Percentiles rank a stretch among this genome's conserved stretches.
These are phyloP conservation scores for Microplitis manilae DNA, from an alignment of 2,888 invertebrate species.

Conservation along the genomic window DNA sequence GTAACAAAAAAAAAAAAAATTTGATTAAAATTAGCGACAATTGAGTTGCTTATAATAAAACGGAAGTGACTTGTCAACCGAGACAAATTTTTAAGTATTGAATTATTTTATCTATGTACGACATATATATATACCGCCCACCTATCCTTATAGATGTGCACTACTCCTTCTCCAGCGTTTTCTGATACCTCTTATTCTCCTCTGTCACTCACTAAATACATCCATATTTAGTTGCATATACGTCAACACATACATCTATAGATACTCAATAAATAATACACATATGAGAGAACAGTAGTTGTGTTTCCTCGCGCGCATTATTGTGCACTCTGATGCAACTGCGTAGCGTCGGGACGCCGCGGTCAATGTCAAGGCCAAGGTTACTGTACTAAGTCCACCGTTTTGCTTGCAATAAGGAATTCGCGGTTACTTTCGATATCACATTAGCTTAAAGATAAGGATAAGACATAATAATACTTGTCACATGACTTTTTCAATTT, in stretches of 20 bases:
- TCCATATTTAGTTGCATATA: not conserved
- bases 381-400: constrained; percentile 44
- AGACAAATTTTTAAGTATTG: constrained; percentile 14
- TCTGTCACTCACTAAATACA: constrained; percentile 19
- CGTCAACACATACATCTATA: not conserved
- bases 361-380: constrained; percentile 70
- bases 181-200: constrained; percentile 26
- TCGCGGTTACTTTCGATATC: constrained; percentile 23
- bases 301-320: constrained; percentile 26
- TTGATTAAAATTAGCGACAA: not conserved
- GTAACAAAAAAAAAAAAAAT: not conserved
- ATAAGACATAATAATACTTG: not conserved
- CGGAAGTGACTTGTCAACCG: constrained; percentile 20
- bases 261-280: not conserved
- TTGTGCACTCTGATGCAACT: constrained; percentile 64
- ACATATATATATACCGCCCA: constrained; percentile 35
- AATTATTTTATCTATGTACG: constrained; percentile 41
- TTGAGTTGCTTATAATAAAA: not conserved
- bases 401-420: constrained; percentile 25
- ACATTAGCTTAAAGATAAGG: not conserved
- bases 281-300: not conserved
- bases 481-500: not conserved
- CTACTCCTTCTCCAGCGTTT: constrained; percentile 4
- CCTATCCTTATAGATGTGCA: constrained; percentile 36
- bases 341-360: constrained; percentile 68